Evolutionary conservation across 2,797 vertebrate species (phyloP), one percentile per base, ranked within the genome.

Genomic region (Liasis olivaceus): DNA sequence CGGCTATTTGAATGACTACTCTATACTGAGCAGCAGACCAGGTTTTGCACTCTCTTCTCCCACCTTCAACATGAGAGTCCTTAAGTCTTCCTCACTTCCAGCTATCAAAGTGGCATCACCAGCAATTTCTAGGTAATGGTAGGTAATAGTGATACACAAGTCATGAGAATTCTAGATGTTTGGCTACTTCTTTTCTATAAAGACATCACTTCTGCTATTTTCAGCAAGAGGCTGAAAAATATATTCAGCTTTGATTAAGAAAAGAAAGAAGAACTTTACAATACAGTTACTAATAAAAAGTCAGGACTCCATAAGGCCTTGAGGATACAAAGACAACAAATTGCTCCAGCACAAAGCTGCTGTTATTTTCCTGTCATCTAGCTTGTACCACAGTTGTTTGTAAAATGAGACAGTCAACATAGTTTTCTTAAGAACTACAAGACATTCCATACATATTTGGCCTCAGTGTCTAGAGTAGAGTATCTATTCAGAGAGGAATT

Each of bases 391-490:
- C 22, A 62, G 17, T 58, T 56, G 14, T 85, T 77, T 89, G 47
- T 36, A 89, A 90, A 95, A 92, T 47, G 92, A 93, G 90, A 91
- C 93, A 87, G 89, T 85, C 94, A 92, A 94, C 89, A 94, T 84
- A 95, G 95, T 90, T 90, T 87, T 47, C 56, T 94, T 31, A 95
- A 84, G 91, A 94, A 90, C 5, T 31, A n/a, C 87, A 93, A 93
- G 95, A 81, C 28, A 95, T 91, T 96, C 94, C 85, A 92, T 81
- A 64, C 89, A 47, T 95, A 94, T 96, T 94, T 90, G 92, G 1
- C 87, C 92, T 88, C 90, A 47, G 60, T 92, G 89, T 95, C 51
- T 87, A 93, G 89, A 87, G 47, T 47, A 63, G 22, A 62, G 64
- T n/a, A 0, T 1, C 12, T 58, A 92, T 0, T 0, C 28, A 72